Percentiles rank a stretch among this genome's conserved stretches.
Conservation (phyloP, 1,140 invertebrate genomes). For the Riptortus pedestris region DNA sequence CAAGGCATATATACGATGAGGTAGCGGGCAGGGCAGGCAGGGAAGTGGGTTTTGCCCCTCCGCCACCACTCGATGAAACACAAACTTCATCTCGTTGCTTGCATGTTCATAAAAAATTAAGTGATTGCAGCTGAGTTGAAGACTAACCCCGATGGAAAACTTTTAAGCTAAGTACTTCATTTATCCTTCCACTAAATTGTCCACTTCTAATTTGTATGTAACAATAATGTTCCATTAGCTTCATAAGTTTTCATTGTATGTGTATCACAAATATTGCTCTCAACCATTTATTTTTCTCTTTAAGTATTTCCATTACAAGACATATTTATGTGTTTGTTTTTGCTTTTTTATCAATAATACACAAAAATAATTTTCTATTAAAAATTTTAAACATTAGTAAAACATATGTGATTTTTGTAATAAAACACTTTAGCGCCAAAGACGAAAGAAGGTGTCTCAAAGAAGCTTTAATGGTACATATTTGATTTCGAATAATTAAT, state of each 20-base stretch:
- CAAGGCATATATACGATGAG: constrained; percentile 29
- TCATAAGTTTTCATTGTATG: constrained; percentile 3
- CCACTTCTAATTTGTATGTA: constrained; percentile 27
- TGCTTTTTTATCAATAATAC: background rate
- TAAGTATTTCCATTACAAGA: background rate
- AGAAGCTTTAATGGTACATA: constrained; percentile 21
- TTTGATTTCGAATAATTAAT: background rate
- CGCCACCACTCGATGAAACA: constrained; percentile 21
- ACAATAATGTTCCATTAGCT: constrained; percentile 4
- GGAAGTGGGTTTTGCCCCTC: constrained; percentile 25
- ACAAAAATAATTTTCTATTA: background rate
- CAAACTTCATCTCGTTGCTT: constrained; percentile 30
- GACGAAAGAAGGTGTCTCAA: constrained; percentile 23
- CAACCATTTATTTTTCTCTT: background rate
- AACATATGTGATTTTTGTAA: constrained; percentile 6
- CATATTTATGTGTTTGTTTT: background rate
- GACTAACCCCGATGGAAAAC: constrained; percentile 29
- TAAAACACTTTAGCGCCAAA: constrained; percentile 25
- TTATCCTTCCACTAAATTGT: constrained; percentile 24
- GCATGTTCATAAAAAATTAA: constrained; percentile 28
- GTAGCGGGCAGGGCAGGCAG: constrained; percentile 24
- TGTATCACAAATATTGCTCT: constrained; percentile 11
- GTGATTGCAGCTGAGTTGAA: constrained; percentile 22
- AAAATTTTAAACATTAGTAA: background rate
- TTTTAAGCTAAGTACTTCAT: constrained; percentile 28